Evolutionary conservation across 2,797 vertebrate genomes (phyloP), one percentile per base, ranked within the genome.

Genomic region (Arremon aurantiirostris): DNA sequence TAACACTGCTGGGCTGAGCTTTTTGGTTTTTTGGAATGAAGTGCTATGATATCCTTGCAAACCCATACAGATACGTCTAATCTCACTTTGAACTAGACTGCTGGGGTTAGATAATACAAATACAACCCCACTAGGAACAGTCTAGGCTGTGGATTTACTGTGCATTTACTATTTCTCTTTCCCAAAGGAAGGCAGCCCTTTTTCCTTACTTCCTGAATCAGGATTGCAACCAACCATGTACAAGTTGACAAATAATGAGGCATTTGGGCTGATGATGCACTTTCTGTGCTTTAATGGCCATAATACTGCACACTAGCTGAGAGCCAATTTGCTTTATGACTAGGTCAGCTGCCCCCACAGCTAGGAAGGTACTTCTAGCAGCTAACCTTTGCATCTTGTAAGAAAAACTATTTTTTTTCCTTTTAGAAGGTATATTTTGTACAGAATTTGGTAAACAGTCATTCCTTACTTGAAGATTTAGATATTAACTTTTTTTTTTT

Each of bases 261-360:
- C 1, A 2, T 18, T 72, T 50, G 27, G 30, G 10, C 19, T 12
- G 7, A 55, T 3, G 9, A 15, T 1, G 2, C 28, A 6, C 39
- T 37, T n/a, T 53, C 37, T 66, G 44, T 70, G 72, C 46, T 59
- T 61, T 17, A 63, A 28, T 7, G 16, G 34, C 26, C 26, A n/a
- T 9, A 42, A n/a, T 9, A 42, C 22, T 35, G 53, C 27, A 81
- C 22, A 12, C 18, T 17, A 66, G 22, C 22, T 50, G 35, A 68
- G 72, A 93, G 60, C 11, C 6, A 19, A 12, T 59, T 66, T 50
- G 18, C 44, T 73, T 85, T 73, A 70, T 19, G 11, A n/a, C 17
- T 57, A 35, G 11, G 1, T n/a, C 56, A 69, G 44, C 37, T 28
- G 27, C 24, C 65, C 8, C 5, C 30, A 59, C 26, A 44, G 21